Conservation (phyloP, 2,888 invertebrate genomes). For the Chelonus formosanus region DNA sequence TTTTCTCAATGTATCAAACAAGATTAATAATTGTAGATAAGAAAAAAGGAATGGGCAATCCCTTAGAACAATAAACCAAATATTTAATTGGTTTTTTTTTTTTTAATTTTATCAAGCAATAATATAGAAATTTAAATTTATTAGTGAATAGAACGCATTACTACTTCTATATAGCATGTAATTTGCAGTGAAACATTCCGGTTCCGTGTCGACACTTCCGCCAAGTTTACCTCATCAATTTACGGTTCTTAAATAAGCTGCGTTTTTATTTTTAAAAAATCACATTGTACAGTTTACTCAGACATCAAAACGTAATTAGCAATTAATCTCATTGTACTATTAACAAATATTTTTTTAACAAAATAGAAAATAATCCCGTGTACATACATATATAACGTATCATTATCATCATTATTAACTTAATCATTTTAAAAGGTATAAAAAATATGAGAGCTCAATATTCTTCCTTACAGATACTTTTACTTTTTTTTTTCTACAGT, state of each 20-base stretch:
- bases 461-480: conserved; percentile 50
- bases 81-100: conserved; percentile 11
- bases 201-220: conserved; percentile 40
- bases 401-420: conserved; percentile 6
- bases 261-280: not conserved
- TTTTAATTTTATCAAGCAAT: conserved; percentile 7
- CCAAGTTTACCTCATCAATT: conserved; percentile 17
- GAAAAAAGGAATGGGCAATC: conserved; percentile 11
- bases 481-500: conserved; percentile 45
- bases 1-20: no score
- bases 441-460: conserved; percentile 41
- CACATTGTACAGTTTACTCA: not conserved
- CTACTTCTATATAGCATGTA: conserved; percentile 5
- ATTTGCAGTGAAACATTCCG: conserved; percentile 23
- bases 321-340: not conserved
- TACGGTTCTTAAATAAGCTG: not conserved
- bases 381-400: not conserved
- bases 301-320: not conserved
- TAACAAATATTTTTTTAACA: conserved; percentile 2
- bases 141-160: not conserved
- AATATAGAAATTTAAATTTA: conserved; percentile 16
- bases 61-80: not conserved
- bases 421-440: conserved; percentile 16
- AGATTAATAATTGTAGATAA: no score
- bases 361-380: not conserved